Conservation (phyloP, 2,888 invertebrate species). For the Belgica antarctica region DNA sequence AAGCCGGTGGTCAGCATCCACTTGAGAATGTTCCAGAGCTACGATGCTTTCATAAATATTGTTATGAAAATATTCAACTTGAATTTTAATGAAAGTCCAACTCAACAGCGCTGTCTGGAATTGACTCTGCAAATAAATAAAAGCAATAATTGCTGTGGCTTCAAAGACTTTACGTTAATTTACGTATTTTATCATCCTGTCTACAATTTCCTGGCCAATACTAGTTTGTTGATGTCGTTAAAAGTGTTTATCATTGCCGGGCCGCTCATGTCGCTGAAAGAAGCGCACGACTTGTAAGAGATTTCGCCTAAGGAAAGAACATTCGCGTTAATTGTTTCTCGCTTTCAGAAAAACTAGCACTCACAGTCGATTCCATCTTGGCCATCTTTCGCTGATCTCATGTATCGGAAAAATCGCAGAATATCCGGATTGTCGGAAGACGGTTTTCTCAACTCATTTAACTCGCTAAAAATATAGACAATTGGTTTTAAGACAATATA, state of each 20-base stretch:
- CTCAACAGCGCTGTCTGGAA: too few relatives aligned
- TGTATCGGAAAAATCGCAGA: conserved; percentile 82
- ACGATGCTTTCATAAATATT: too few relatives aligned
- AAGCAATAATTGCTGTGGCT: too few relatives aligned
- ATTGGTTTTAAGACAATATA: too few relatives aligned
- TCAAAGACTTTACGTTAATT: not conserved
- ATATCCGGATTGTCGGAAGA: conserved; percentile 84
- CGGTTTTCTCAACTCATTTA: conserved; percentile 80
- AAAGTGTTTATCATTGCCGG: conserved; percentile 84
- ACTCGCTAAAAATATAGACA: conserved; percentile 61
- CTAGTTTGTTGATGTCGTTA: conserved; percentile 83
- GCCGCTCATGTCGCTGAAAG: conserved; percentile 64
- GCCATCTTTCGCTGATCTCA: conserved; percentile 84
- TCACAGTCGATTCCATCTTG: conserved; percentile 74
- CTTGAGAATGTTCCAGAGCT: too few relatives aligned
- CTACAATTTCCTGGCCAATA: conserved; percentile 70
- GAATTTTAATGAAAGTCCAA: too few relatives aligned
- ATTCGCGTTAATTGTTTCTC: not conserved
- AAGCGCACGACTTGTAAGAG: conserved; percentile 66
- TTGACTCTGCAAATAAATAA: too few relatives aligned
- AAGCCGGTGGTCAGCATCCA: too few relatives aligned
- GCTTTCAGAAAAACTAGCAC: not conserved
- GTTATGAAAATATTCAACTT: too few relatives aligned
- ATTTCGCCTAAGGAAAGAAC: conserved; percentile 51
- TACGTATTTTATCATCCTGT: not conserved